A percentile compares a stretch with the other conserved stretches of the same genome.
Evolutionary conservation across 2,113 vertebrate species (phyloP).

Genomic region (Rhynchopsitta pachyrhyncha): DNA sequence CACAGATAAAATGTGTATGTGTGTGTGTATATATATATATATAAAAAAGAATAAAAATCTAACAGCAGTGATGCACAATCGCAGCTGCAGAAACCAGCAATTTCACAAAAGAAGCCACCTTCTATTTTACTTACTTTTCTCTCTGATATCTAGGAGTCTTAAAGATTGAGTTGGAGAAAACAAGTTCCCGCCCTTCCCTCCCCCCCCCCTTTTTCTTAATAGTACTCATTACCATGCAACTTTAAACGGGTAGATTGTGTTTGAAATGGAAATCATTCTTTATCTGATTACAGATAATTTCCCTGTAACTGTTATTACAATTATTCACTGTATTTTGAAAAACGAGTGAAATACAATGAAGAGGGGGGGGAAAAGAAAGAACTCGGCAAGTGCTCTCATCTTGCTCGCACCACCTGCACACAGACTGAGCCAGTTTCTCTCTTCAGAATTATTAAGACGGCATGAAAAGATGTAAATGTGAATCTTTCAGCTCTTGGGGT

Average conservation of each 20-base stretch:
- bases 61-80: background rate
- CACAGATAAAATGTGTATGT: background rate
- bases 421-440: background rate
- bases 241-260: background rate
- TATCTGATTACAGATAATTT: background rate
- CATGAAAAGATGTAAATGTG: background rate
- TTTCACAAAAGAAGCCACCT: background rate
- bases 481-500: background rate
- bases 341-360: background rate
- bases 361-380: background rate
- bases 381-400: background rate
- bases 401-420: background rate
- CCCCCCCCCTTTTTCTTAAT: background rate
- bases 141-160: background rate
- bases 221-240: background rate
- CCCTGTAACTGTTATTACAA: background rate
- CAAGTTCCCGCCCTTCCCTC: fast-evolving
- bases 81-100: background rate
- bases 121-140: background rate
- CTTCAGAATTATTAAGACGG: background rate
- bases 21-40: fast-evolving
- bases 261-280: background rate
- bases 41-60: background rate
- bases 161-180: background rate
- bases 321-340: background rate